Evolutionary conservation across 2,888 invertebrate species (phyloP).

Genomic region (Girardia tigrina): DNA sequence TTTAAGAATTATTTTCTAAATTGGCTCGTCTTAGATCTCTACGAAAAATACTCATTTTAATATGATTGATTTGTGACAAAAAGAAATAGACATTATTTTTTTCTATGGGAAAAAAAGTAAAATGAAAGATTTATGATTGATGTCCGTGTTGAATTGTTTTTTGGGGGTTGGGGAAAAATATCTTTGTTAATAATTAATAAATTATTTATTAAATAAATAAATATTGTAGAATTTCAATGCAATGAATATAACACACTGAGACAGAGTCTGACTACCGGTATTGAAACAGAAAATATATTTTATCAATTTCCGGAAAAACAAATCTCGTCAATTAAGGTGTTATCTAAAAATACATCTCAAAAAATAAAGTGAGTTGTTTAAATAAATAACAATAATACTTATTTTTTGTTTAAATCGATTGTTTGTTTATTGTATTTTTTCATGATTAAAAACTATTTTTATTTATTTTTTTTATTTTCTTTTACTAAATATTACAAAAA

Average conservation of each 20-base stretch:
- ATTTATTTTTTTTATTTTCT: too few species aligned
- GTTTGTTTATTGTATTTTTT: too few species aligned
- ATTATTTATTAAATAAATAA: not conserved
- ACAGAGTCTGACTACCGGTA: not conserved
- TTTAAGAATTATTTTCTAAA: too few species aligned
- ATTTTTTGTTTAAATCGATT: too few species aligned
- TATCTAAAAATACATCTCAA: slow-evolving; percentile 7
- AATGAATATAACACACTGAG: not conserved
- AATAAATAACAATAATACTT: too few species aligned
- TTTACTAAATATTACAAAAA: too few species aligned
- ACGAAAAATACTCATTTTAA: too few species aligned
- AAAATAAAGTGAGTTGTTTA: not conserved
- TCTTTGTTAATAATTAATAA: not conserved
- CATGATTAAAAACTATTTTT: too few species aligned
- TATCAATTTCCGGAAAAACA: slow-evolving; percentile 19
- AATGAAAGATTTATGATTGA: not conserved
- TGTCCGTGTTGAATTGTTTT: too few species aligned
- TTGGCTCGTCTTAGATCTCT: too few species aligned
- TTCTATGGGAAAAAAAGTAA: not conserved
- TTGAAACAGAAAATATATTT: slow-evolving; percentile 4
- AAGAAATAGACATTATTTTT: too few species aligned
- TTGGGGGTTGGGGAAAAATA: not conserved
- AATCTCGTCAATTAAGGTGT: not conserved
- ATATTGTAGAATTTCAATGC: not conserved
- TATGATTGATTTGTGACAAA: too few species aligned